Evolutionary conservation across 2,797 vertebrate species (phyloP).

Genomic region (Tapera naevia): DNA sequence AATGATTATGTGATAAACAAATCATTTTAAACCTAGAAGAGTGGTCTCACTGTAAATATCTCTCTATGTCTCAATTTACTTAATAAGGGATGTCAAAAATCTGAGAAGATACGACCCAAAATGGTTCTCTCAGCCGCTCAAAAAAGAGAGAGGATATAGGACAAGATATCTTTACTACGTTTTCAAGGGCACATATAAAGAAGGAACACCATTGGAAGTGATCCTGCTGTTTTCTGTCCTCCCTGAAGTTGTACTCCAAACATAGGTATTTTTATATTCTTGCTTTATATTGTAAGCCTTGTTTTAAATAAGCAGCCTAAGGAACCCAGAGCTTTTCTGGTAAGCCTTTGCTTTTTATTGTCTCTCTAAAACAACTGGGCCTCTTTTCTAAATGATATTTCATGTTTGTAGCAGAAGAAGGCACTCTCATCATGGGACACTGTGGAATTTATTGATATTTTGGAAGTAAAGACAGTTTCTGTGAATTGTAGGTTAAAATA

Average conservation of each 20-base stretch:
- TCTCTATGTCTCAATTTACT: not conserved
- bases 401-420: not conserved
- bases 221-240: not conserved
- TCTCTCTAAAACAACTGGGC: not conserved
- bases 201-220: not conserved
- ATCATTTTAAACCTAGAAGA: not conserved
- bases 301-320: not conserved
- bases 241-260: not conserved
- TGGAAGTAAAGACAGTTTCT: not conserved
- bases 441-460: not conserved
- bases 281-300: not conserved
- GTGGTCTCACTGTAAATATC: not conserved
- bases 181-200: not conserved
- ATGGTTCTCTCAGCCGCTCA: not conserved
- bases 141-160: not conserved
- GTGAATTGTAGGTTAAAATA: not conserved
- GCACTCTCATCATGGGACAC: not conserved
- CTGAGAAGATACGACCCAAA: not conserved
- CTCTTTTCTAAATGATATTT: not conserved
- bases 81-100: not conserved
- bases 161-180: not conserved
- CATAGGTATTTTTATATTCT: not conserved
- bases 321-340: not conserved
- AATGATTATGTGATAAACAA: not conserved
- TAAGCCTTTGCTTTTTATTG: not conserved